These are phyloP conservation scores for Oxyteleia sp. DNA, from an alignment of 2,888 invertebrate species.

Conservation along the genomic window DNA sequence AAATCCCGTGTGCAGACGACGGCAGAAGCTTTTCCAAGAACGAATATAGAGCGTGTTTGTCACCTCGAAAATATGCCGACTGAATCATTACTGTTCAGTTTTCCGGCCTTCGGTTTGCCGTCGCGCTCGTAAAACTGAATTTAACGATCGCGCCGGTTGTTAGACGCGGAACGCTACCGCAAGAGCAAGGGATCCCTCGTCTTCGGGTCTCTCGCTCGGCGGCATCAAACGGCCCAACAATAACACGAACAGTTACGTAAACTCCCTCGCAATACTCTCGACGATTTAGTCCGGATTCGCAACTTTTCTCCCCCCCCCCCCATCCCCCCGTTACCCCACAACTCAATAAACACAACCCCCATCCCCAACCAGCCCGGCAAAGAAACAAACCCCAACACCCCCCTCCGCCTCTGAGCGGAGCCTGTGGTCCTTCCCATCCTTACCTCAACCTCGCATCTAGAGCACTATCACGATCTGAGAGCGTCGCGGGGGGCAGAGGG, in stretches of 20 bases:
- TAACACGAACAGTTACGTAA: slow-evolving; percentile 21
- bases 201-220: background rate
- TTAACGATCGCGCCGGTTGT: slow-evolving; percentile 1
- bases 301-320: slow-evolving; percentile 9
- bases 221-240: slow-evolving; percentile 1
- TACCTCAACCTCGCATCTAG: too few relatives aligned
- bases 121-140: background rate
- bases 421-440: too few relatives aligned
- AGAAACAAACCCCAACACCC: too few relatives aligned
- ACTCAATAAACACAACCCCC: too few relatives aligned
- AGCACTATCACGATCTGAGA: too few relatives aligned
- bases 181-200: too few relatives aligned
- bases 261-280: background rate
- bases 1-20: slow-evolving; percentile 74
- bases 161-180: too few relatives aligned
- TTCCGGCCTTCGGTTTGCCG: background rate
- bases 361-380: too few relatives aligned
- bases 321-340: too few relatives aligned
- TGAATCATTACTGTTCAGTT: slow-evolving; percentile 35
- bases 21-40: slow-evolving; percentile 49
- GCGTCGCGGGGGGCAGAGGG: too few relatives aligned
- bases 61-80: slow-evolving; percentile 42
- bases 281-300: slow-evolving; percentile 17
- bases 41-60: slow-evolving; percentile 36
- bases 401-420: too few relatives aligned